phyloP scores from a whole-genome alignment of 2,113 vertebrate genomes.

The Anseranas semipalmata region DNA sequence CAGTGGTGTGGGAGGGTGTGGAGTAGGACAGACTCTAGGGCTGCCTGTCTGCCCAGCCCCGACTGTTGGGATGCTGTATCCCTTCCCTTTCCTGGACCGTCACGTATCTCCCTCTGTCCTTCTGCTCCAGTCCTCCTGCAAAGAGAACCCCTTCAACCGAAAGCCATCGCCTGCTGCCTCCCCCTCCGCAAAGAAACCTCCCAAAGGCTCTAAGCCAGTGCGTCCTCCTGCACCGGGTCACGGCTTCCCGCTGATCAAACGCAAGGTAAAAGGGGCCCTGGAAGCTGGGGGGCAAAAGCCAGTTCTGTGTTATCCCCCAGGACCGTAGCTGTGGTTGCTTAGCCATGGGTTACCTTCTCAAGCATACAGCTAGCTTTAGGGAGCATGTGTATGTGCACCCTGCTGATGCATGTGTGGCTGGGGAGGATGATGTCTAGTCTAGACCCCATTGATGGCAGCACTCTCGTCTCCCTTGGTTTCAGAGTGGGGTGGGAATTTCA shows the following conservation, averaged over 20 bases:
- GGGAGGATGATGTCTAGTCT: background rate
- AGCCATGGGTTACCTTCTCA: background rate
- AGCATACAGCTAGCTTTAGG: background rate
- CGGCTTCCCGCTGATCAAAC: slow-evolving; percentile 92
- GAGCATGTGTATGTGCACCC: too few relatives aligned
- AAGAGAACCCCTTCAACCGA: slow-evolving; percentile 92
- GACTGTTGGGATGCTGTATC: background rate
- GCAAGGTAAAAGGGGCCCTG: slow-evolving; percentile 80
- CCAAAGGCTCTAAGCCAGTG: slow-evolving; percentile 81
- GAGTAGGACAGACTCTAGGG: background rate
- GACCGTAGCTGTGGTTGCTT: background rate
- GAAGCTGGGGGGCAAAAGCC: background rate
- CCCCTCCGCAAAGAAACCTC: slow-evolving; percentile 74
- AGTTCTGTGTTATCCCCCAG: background rate
- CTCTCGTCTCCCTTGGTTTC: background rate
- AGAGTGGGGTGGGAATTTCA: background rate
- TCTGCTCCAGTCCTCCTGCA: slow-evolving; percentile 82
- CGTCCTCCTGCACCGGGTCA: slow-evolving; percentile 85
- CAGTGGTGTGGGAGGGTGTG: background rate
- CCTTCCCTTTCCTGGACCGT: background rate
- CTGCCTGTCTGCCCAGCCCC: background rate
- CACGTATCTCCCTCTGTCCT: background rate
- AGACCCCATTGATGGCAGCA: background rate
- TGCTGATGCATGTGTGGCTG: background rate
- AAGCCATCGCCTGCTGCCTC: slow-evolving; percentile 82